Percentiles rank a stretch among this genome's conserved stretches.
Conservation (phyloP, 37 sponge, comb jelly and placozoan genomes). For the Chondrilla cf. caribensis region DNA sequence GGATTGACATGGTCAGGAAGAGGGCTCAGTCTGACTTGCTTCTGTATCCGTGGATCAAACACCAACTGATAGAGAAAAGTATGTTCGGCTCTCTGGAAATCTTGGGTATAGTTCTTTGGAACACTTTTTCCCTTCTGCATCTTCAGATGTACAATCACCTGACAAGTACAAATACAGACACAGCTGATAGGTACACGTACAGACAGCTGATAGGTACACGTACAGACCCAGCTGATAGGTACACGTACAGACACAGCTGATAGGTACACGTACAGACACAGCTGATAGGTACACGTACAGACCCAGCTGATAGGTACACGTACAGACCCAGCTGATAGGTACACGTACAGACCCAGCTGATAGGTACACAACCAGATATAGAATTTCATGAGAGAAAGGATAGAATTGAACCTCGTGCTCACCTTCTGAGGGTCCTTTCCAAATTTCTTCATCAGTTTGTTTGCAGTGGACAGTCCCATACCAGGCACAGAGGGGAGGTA, state of each 20-base stretch:
- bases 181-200: not conserved
- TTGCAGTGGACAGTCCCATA: slow-evolving; percentile 84
- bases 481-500: slow-evolving; percentile 91
- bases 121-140: slow-evolving; percentile 58
- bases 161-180: not conserved
- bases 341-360: too few species aligned
- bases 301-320: too few species aligned
- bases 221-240: too few species aligned
- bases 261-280: too few species aligned
- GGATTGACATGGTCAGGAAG: slow-evolving; percentile 62
- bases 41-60: slow-evolving; percentile 79
- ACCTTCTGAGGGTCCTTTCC: slow-evolving; percentile 65
- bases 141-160: slow-evolving; percentile 75
- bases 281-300: too few species aligned
- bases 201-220: not conserved
- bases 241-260: not conserved
- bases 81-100: slow-evolving; percentile 72
- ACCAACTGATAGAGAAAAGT: slow-evolving; percentile 92
- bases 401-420: not conserved
- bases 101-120: slow-evolving; percentile 59
- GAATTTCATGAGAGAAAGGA: not conserved
- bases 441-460: slow-evolving; percentile 83
- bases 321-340: too few species aligned
- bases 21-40: slow-evolving; percentile 57
- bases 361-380: not conserved